These are phyloP conservation scores for Anthrax anthrax DNA, from an alignment of 2,888 invertebrate genomes.

Conservation along the genomic window DNA sequence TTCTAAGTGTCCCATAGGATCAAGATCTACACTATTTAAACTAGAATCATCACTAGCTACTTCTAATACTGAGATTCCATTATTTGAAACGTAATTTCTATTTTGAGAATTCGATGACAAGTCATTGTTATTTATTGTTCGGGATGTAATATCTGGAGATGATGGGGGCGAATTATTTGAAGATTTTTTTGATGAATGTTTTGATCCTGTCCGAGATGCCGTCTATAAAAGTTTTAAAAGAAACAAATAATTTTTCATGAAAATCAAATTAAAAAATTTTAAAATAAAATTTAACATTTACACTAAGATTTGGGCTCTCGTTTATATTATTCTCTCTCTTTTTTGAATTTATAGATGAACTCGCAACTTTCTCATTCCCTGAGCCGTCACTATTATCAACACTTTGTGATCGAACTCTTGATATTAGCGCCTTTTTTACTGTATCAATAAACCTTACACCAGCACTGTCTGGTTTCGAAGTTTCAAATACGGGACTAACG, in stretches of 20 bases:
- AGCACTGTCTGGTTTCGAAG: slow-evolving; percentile 60
- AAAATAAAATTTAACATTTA: slow-evolving; percentile 13
- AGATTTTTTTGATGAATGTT: slow-evolving; percentile 33
- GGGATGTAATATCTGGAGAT: slow-evolving; percentile 33
- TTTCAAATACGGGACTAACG: slow-evolving; percentile 50
- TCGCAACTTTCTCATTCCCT: slow-evolving; percentile 39
- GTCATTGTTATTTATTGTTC: slow-evolving; percentile 19
- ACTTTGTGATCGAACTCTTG: slow-evolving; percentile 56
- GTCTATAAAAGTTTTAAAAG: slow-evolving; percentile 15
- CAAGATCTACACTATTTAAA: slow-evolving; percentile 79
- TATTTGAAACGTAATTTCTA: slow-evolving; percentile 15
- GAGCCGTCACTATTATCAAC: slow-evolving; percentile 49
- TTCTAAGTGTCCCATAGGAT: slow-evolving; percentile 45
- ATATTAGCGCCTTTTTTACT: slow-evolving; percentile 74
- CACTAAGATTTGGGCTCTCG: slow-evolving; percentile 42
- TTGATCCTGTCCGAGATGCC: slow-evolving; percentile 30
- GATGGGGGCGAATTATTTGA: slow-evolving; percentile 34
- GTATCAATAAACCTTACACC: slow-evolving; percentile 79
- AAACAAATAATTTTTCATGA: not conserved
- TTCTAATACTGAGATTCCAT: slow-evolving; percentile 26
- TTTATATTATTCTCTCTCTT: slow-evolving; percentile 41
- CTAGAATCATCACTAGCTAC: slow-evolving; percentile 73
- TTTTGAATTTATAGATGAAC: slow-evolving; percentile 23
- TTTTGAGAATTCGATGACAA: slow-evolving; percentile 15
- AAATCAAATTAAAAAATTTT: not conserved